Percentiles rank a stretch among this genome's conserved stretches.
phyloP scores from a whole-genome alignment of 2,113 vertebrate genomes.

The Crotalus horridus region DNA sequence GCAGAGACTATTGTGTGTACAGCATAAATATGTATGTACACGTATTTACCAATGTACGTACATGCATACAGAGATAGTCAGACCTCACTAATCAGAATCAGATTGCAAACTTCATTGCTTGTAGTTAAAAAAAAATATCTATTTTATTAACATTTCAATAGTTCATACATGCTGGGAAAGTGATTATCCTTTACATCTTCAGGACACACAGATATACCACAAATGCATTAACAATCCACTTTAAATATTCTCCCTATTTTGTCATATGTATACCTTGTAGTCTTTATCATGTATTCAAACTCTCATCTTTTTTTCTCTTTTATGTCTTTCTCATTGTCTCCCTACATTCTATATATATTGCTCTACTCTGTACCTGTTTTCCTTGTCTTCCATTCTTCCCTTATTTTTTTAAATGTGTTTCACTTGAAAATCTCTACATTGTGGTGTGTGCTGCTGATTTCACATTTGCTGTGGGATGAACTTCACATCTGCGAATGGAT shows the following conservation, averaged over 20 bases:
- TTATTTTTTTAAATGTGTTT: slow-evolving; percentile 63
- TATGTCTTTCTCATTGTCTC: slow-evolving; percentile 48
- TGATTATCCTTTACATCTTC: slow-evolving; percentile 71
- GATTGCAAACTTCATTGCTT: slow-evolving; percentile 74
- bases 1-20: slow-evolving; percentile 42
- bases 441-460: slow-evolving; percentile 92
- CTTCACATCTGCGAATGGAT: slow-evolving; percentile 95
- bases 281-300: slow-evolving; percentile 53
- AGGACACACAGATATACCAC: slow-evolving; percentile 45
- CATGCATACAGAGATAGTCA: slow-evolving; percentile 30
- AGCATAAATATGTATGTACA: slow-evolving; percentile 58
- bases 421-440: slow-evolving; percentile 81
- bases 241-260: slow-evolving; percentile 53
- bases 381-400: background rate
- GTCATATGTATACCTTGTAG: slow-evolving; percentile 16
- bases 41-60: slow-evolving; percentile 32
- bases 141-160: slow-evolving; percentile 76
- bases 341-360: slow-evolving; percentile 37
- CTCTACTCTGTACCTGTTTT: background rate
- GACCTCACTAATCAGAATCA: slow-evolving; percentile 60
- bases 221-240: slow-evolving; percentile 46
- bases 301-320: slow-evolving; percentile 45
- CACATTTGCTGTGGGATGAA: slow-evolving; percentile 90
- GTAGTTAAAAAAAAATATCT: slow-evolving; percentile 65
- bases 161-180: slow-evolving; percentile 68